Evolutionary conservation across 2,113 vertebrate species (phyloP).

Genomic region (Pholis gunnellus): DNA sequence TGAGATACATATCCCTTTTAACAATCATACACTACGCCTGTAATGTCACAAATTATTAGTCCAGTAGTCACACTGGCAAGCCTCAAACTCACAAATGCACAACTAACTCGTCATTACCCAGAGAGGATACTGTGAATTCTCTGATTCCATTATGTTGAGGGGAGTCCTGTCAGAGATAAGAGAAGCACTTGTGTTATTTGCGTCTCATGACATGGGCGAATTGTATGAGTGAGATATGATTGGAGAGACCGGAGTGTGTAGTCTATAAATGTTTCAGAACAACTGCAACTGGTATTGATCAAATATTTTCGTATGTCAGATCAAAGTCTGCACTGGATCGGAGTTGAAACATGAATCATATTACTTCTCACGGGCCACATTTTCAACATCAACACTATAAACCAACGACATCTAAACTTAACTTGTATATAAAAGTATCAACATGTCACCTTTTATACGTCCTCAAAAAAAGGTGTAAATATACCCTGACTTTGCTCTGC

Average conservation of each 20-base stretch:
- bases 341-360: constrained; percentile 11
- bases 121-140: constrained; percentile 42
- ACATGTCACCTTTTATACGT: constrained; percentile 2
- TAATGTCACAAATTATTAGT: constrained; percentile 77
- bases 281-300: constrained; percentile 49
- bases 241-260: neutral
- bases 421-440: neutral
- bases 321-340: constrained; percentile 16
- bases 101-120: constrained; percentile 61
- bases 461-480: constrained; percentile 1
- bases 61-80: constrained; percentile 56
- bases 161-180: constrained; percentile 9
- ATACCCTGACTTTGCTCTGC: neutral
- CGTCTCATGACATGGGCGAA: constrained; percentile 11
- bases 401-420: constrained; percentile 9
- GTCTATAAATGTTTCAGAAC: constrained; percentile 42
- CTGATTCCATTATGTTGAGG: constrained; percentile 42
- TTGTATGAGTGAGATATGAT: constrained; percentile 21
- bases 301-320: constrained; percentile 39
- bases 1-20: constrained; percentile 67
- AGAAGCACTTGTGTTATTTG: constrained; percentile 15
- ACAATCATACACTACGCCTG: constrained; percentile 42
- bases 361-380: neutral
- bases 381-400: neutral
- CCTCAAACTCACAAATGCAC: constrained; percentile 54